Evolutionary conservation across 2,113 vertebrate genomes (phyloP).

Genomic region (Emydura subglobosa): DNA sequence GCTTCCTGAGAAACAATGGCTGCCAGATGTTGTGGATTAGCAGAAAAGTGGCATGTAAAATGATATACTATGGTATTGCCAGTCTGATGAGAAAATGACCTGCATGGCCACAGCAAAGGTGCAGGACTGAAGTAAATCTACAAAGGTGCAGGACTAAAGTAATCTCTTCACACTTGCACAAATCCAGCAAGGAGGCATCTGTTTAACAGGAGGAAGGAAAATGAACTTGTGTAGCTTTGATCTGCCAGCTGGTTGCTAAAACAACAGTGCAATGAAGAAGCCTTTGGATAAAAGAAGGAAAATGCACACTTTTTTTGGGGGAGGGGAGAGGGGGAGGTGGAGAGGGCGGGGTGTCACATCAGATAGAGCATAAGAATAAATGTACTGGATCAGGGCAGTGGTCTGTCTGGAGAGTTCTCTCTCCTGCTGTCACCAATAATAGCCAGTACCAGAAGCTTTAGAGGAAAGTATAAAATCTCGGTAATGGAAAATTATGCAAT

Average conservation of each 20-base stretch:
- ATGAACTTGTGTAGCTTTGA: neutral
- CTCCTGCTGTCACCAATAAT: neutral
- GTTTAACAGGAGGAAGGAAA: neutral
- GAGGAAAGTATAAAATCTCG: neutral
- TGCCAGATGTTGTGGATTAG: neutral
- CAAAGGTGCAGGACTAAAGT: neutral
- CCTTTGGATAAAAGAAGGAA: neutral
- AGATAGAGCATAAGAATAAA: neutral
- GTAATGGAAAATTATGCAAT: neutral
- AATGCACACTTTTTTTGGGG: neutral
- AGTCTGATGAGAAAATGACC: neutral
- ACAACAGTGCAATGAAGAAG: neutral
- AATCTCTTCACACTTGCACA: neutral
- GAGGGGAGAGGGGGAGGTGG: fast-evolving
- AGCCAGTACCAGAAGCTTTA: neutral
- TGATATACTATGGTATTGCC: neutral
- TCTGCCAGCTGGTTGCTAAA: neutral
- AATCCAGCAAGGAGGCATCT: neutral
- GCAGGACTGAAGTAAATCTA: neutral
- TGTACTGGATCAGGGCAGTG: neutral
- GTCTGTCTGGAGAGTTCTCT: neutral
- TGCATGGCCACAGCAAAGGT: neutral
- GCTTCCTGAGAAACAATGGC: neutral
- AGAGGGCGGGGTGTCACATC: neutral
- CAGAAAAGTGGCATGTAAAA: neutral